Evolutionary conservation across 2,113 vertebrate species (phyloP).

Genomic region (Regulus satrapa): DNA sequence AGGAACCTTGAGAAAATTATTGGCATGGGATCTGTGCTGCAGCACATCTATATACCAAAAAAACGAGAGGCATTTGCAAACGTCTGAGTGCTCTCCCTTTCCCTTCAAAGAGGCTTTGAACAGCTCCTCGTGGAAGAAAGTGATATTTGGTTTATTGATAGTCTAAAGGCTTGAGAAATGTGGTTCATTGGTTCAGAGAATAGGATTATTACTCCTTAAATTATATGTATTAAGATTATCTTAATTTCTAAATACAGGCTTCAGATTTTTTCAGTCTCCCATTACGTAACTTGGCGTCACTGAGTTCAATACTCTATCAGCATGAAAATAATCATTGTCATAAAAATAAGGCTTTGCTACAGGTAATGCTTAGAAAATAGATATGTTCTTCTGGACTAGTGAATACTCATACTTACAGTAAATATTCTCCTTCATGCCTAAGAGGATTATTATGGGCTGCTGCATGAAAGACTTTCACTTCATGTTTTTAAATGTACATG

Average conservation of each 20-base stretch:
- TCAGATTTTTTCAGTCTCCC: not conserved
- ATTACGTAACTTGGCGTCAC: not conserved
- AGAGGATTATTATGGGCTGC: slow-evolving; percentile 13
- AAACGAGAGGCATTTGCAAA: not conserved
- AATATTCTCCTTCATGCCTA: not conserved
- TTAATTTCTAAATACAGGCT: not conserved
- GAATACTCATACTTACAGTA: not conserved
- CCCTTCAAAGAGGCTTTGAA: not conserved
- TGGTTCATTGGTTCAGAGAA: not conserved
- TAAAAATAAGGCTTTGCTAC: slow-evolving; percentile 14
- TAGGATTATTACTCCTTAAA: not conserved
- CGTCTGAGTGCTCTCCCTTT: not conserved
- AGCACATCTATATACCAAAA: not conserved
- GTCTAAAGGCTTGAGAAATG: not conserved
- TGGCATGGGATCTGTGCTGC: not conserved
- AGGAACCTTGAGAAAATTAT: not conserved
- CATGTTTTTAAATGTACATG: slow-evolving; percentile 31
- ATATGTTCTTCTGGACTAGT: not conserved
- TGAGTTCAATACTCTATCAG: not conserved
- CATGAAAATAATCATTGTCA: not conserved
- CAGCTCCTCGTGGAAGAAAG: not conserved
- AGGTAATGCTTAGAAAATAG: slow-evolving; percentile 4
- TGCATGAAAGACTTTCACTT: not conserved
- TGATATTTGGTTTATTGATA: not conserved
- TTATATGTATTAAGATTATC: not conserved